Base-by-base conservation (phyloP, 2,113 vertebrate species). In the Dicrurus megarhynchus region DNA sequence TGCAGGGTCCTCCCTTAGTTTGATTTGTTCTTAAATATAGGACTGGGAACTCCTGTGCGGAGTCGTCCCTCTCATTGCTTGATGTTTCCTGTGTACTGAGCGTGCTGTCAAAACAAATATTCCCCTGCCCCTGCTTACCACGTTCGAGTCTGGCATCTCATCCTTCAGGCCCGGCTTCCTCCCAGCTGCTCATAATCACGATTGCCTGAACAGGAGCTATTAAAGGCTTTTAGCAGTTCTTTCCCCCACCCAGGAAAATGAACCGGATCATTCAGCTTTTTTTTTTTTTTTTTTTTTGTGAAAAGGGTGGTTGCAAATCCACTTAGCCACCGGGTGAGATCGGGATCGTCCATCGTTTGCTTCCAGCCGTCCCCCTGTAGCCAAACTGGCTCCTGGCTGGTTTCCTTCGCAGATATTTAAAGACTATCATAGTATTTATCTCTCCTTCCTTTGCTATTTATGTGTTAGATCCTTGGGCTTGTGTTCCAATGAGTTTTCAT, bases 351-450 rank as follows among this genome's bases (percentile, higher is more conserved):
- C 84, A 37, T 61, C 50, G 28, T 90, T 70, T 64, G 35, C 65
- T 92, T 94, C 91, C 88, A 95, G 83, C 56, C 82, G 3, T 94
- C 73, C 82, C 70, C 52, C 39, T 85, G 91, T 81, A 97, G 90
- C 55, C 93, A 80, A 78, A 61, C 83, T 93, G 97, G 90, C 97
- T 98, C 97, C 96, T 90, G 93, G 12, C 37, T 75, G 68, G 81
- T 97, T 97, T 98, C 97, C 97, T 97, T 92, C 8, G 0, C 7
- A 79, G 97, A 92, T 98, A 98, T 97, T 97, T 96, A 94, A 97
- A 89, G 93, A 37, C 84, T 87, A 50, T 96, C 57, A 3, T 27
- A 86, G 89, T 68, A 92, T 97, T 96, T 97, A 96, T 97, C 97
- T 96, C 86, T 49, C 89, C 85, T 97, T 97, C 96, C 96, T 97